Conservation (phyloP, 2,888 invertebrate genomes). For the Pterostichus niger region DNA sequence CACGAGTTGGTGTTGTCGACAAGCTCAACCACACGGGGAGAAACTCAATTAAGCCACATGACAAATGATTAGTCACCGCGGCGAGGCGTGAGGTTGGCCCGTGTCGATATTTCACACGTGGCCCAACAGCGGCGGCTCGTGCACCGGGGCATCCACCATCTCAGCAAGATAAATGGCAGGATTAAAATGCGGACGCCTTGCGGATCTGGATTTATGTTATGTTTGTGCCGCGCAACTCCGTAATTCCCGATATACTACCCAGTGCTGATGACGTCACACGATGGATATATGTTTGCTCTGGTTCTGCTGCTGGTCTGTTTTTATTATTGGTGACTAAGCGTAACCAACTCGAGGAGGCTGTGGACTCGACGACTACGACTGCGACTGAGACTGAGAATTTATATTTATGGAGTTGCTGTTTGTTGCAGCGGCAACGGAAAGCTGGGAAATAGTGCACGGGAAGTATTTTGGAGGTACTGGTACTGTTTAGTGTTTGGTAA, state of each 20-base stretch:
- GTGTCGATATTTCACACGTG: conserved; percentile 64
- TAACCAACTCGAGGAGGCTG: background rate
- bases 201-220: conserved; percentile 66
- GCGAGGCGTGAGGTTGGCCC: conserved; percentile 51
- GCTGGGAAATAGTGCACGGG: conserved; percentile 27
- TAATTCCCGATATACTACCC: conserved; percentile 50
- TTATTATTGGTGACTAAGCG: conserved; percentile 8
- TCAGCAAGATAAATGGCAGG: conserved; percentile 61
- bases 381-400: conserved; percentile 35
- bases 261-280: background rate
- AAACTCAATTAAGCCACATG: conserved; percentile 65
- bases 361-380: background rate
- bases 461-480: conserved; percentile 37
- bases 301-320: background rate
- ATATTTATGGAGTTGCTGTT: conserved; percentile 52
- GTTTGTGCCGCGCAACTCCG: conserved; percentile 44
- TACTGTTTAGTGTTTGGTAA: conserved; percentile 47
- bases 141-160: background rate
- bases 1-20: conserved; percentile 19
- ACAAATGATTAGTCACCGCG: conserved; percentile 62
- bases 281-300: conserved; percentile 24
- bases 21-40: conserved; percentile 18
- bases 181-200: conserved; percentile 65
- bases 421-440: conserved; percentile 34
- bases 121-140: conserved; percentile 32